Percentiles rank a stretch among this genome's conserved stretches.
phyloP scores from a whole-genome alignment of 1,140 invertebrate genomes.

The Riptortus pedestris region DNA sequence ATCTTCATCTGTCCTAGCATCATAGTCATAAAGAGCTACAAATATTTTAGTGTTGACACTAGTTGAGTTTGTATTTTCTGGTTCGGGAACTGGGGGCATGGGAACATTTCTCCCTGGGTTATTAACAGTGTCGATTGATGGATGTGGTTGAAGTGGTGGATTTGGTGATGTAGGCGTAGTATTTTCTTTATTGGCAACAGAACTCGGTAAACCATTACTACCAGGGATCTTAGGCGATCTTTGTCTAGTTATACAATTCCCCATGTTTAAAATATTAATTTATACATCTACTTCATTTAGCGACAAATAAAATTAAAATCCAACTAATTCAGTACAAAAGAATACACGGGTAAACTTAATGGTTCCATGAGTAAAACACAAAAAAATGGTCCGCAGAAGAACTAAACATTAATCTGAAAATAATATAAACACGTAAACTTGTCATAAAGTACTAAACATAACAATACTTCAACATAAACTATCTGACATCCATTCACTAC shows the following conservation, averaged over 20 bases:
- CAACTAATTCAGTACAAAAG: neutral
- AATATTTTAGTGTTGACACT: constrained; percentile 61
- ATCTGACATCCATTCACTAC: neutral
- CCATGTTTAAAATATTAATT: constrained; percentile 28
- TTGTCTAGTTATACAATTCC: constrained; percentile 34
- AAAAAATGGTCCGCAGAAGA: neutral
- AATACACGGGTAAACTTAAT: neutral
- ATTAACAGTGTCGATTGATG: constrained; percentile 28
- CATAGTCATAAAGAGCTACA: constrained; percentile 96
- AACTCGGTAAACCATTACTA: constrained; percentile 31
- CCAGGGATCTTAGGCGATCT: constrained; percentile 25
- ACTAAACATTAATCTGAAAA: neutral
- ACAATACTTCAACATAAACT: neutral
- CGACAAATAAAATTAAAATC: neutral
- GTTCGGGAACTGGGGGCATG: constrained; percentile 34
- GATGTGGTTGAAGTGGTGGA: constrained; percentile 28
- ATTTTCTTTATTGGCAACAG: constrained; percentile 29
- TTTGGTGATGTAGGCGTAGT: constrained; percentile 29
- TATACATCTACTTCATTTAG: neutral
- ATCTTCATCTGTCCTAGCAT: constrained; percentile 97
- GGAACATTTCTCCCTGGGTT: constrained; percentile 32
- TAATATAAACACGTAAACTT: neutral
- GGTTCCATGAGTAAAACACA: neutral
- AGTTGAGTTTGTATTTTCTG: constrained; percentile 28
- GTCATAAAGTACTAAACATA: neutral